A percentile compares a stretch with the other conserved stretches of the same genome.
Evolutionary conservation across 2,113 vertebrate species (phyloP).

Genomic region (Cepphus grylle): DNA sequence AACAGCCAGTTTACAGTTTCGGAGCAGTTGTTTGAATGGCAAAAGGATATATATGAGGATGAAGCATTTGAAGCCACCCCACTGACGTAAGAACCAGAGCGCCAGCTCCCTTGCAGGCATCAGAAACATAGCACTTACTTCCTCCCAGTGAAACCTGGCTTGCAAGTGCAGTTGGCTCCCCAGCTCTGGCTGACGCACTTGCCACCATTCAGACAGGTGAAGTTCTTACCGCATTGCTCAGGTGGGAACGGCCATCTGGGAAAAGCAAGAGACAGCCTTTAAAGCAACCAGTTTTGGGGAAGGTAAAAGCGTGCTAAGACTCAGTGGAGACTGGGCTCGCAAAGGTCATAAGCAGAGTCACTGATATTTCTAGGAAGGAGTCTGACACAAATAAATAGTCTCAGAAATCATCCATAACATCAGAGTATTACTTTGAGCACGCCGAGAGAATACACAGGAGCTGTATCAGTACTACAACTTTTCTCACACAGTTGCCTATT

Average conservation of each 20-base stretch:
- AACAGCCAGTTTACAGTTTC: neutral
- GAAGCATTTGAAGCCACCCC: neutral
- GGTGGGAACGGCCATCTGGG: conserved; percentile 81
- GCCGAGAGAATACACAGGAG: neutral
- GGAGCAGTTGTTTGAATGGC: neutral
- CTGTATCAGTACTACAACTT: neutral
- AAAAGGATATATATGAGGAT: neutral
- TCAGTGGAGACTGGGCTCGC: neutral
- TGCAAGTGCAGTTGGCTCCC: conserved; percentile 91
- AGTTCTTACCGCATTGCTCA: conserved; percentile 76
- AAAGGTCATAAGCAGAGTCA: neutral
- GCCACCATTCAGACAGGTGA: conserved; percentile 79
- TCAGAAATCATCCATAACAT: neutral
- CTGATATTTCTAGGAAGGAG: neutral
- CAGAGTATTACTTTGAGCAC: neutral
- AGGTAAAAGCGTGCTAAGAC: neutral
- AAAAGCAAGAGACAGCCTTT: neutral
- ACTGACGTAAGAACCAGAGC: rapidly evolving
- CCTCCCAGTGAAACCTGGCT: conserved; percentile 77
- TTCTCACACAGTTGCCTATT: neutral
- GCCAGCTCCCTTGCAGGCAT: neutral
- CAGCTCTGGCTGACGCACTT: conserved; percentile 73
- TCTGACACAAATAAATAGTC: neutral
- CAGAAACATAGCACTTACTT: conserved; percentile 70
- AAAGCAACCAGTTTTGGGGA: neutral